Conservation (phyloP, 2,797 vertebrate genomes). For the Argya squamiceps region DNA sequence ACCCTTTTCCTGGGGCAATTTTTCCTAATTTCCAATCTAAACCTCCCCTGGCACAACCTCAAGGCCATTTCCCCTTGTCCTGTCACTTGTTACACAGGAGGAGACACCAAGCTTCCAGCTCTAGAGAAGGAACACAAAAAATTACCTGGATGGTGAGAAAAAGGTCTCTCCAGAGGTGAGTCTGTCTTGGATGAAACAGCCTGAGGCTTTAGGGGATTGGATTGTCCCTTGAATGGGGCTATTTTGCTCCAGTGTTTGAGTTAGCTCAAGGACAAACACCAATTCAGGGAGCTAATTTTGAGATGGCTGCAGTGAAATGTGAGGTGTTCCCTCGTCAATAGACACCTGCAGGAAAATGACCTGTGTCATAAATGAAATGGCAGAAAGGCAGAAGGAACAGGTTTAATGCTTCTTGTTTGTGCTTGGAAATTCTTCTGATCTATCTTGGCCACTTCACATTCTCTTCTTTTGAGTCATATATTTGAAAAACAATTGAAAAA, state of each 20-base stretch:
- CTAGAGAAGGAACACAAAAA: not conserved
- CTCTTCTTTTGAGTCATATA: not conserved
- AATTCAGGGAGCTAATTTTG: not conserved
- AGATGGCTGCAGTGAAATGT: not conserved
- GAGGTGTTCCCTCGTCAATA: not conserved
- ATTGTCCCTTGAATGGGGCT: not conserved
- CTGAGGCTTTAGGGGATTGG: too few species aligned
- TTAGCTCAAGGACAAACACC: not conserved
- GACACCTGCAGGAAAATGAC: not conserved
- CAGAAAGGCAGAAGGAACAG: not conserved
- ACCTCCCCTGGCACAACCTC: not conserved
- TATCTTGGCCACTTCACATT: not conserved
- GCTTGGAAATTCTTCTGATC: not conserved
- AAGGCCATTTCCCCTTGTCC: not conserved
- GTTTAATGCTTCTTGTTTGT: not conserved
- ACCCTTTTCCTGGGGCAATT: not conserved
- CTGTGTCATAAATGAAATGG: not conserved
- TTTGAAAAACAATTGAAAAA: not conserved
- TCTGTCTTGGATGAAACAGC: not conserved
- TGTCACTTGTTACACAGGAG: not conserved
- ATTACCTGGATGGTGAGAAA: not conserved
- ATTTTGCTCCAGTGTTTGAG: not conserved
- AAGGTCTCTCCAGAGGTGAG: not conserved
- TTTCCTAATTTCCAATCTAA: not conserved
- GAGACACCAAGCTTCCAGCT: not conserved